phyloP scores from a whole-genome alignment of 2,113 vertebrate genomes.

The Vidua chalybeata region DNA sequence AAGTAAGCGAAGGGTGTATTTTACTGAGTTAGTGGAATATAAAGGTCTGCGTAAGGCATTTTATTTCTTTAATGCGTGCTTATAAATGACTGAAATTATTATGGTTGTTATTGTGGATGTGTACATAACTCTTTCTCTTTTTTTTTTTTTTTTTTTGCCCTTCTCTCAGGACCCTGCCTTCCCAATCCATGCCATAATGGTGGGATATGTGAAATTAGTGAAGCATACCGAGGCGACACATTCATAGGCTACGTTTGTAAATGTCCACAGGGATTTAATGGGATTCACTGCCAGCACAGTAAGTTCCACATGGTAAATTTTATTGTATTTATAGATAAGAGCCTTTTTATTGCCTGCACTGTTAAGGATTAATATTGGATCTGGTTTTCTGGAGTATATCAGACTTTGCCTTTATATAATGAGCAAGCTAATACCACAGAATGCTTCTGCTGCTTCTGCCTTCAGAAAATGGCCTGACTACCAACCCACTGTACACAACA shows the following conservation, averaged over 20 bases:
- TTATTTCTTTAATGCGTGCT: background rate
- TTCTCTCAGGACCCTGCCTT: slow-evolving; percentile 86
- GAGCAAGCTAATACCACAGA: background rate
- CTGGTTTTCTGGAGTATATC: background rate
- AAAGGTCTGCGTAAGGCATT: background rate
- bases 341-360: background rate
- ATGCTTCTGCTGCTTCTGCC: background rate
- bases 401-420: background rate
- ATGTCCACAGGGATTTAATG: slow-evolving; percentile 91
- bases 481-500: background rate
- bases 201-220: slow-evolving; percentile 93
- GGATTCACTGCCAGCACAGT: slow-evolving; percentile 99
- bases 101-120: background rate
- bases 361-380: background rate
- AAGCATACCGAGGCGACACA: slow-evolving; percentile 93
- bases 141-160: background rate
- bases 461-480: background rate
- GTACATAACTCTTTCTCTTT: background rate
- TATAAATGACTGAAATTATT: background rate
- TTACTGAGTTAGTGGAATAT: background rate
- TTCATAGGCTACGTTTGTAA: slow-evolving; percentile 97
- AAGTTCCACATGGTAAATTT: slow-evolving; percentile 73
- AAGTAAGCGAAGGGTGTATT: background rate
- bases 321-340: slow-evolving; percentile 4
- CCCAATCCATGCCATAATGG: slow-evolving; percentile 98